Base-by-base conservation (phyloP, 2,888 invertebrate species). In the Pachliopta kotzebuea region DNA sequence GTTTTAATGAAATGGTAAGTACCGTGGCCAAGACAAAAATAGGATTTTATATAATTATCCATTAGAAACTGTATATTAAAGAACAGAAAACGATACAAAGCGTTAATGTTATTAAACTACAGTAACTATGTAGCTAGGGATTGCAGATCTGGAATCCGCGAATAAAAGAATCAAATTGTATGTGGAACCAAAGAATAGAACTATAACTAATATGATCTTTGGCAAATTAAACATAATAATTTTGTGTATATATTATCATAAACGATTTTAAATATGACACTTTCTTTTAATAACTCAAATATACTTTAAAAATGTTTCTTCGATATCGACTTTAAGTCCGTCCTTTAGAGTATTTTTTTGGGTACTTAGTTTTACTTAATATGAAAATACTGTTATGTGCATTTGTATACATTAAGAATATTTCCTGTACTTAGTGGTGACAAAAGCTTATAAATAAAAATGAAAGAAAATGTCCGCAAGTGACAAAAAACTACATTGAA, bases 1-100 rank as follows among this genome's bases (percentile, higher is more conserved):
- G 56, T 58, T 49, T 54, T 57, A 20, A 7, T 57, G 63, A 60
- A 60, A 63, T 60, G 62, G 60, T 70, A 71, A 71, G 71, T 71
- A 71, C 67, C 62, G 67, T 52, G 56, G 70, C 71, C 71, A 67
- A 66, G 21, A 17, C 50, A 53, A 37, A 54, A 45, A 26, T 37
- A 54, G 21, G 50, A 52, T 58, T 29, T 24, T 37, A 55, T 52
- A 50, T 45, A n/a, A 45, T 6, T n/a, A 62, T 59, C 55, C 26
- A 53, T 63, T 23, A 50, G 52, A 60, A 58, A 57, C 49, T 31
- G n/a, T 50, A 42, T 54, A 53, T 29, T 42, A 18, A 58, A 55
- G 21, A n/a, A 56, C 29, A 1, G 2, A 37, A 31, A 31, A 31
- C n/a, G 9, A 2, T 11, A 37, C 14, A 14, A 37, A 37, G 14